Evolutionary conservation across 2,113 vertebrate genomes (phyloP).

Genomic region (Fulmarus glacialis): DNA sequence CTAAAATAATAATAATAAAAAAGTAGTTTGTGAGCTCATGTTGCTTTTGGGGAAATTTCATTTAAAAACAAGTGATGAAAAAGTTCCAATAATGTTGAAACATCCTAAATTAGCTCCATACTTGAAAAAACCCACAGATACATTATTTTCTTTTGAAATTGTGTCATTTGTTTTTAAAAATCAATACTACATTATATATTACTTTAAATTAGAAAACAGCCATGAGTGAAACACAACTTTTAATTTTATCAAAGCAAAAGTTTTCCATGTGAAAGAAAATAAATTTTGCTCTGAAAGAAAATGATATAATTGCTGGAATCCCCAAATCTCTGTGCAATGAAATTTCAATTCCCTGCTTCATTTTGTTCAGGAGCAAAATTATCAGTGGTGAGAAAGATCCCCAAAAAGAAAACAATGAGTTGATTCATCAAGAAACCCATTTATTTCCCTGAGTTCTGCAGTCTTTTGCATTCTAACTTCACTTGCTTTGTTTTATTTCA

Average conservation of each 20-base stretch:
- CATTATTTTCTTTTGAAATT: neutral
- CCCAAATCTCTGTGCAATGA: neutral
- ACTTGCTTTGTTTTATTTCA: neutral
- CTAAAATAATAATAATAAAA: constrained; percentile 37
- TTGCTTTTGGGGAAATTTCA: constrained; percentile 48
- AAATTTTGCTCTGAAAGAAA: neutral
- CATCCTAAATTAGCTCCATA: neutral
- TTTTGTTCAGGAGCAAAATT: neutral
- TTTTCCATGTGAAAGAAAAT: neutral
- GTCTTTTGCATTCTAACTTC: neutral
- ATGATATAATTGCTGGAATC: neutral
- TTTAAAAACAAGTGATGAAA: constrained; percentile 1
- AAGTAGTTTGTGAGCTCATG: constrained; percentile 35
- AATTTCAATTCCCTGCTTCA: neutral
- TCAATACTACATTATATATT: neutral
- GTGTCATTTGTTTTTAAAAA: neutral
- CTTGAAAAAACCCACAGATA: neutral
- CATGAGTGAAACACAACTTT: neutral
- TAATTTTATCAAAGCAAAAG: neutral
- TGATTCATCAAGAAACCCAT: neutral
- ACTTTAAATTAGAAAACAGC: neutral
- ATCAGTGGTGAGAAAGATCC: neutral
- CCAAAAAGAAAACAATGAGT: neutral
- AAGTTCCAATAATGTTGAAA: constrained; percentile 20
- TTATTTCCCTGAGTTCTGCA: neutral